phyloP scores from a whole-genome alignment of 2,113 vertebrate genomes.

The Hyla sarda region DNA sequence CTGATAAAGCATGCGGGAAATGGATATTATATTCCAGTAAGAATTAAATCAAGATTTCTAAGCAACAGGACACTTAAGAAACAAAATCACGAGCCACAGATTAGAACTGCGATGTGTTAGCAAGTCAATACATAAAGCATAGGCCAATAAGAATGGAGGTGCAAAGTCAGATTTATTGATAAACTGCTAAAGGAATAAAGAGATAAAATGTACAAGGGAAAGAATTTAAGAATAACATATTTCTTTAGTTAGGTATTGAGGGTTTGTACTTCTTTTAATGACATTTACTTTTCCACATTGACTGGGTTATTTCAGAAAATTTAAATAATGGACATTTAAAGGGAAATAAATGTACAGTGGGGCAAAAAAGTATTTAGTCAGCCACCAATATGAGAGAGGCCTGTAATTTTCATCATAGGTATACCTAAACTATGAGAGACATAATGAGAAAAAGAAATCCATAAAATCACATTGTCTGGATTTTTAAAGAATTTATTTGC shows the following conservation, averaged over 20 bases:
- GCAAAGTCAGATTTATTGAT: conserved; percentile 46
- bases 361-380: too few species aligned
- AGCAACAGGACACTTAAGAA: conserved; percentile 53
- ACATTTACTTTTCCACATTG: background rate
- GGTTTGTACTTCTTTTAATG: background rate
- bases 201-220: background rate
- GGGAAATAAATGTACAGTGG: too few species aligned
- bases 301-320: background rate
- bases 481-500: too few species aligned
- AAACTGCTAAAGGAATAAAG: background rate
- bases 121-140: conserved; percentile 37
- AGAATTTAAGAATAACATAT: background rate
- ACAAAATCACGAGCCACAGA: conserved; percentile 39
- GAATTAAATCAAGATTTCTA: conserved; percentile 54
- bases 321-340: background rate
- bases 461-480: too few species aligned
- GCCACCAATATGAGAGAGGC: too few species aligned
- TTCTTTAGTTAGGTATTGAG: background rate
- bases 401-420: too few species aligned
- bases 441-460: too few species aligned
- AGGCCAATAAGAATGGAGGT: conserved; percentile 17
- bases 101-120: conserved; percentile 46
- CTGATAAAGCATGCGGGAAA: conserved; percentile 56
- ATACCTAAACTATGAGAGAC: too few species aligned
- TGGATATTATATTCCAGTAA: conserved; percentile 56